Percentiles rank a stretch among this genome's conserved stretches.
phyloP scores from a whole-genome alignment of 2,888 invertebrate genomes.

The Papilio demoleus region DNA sequence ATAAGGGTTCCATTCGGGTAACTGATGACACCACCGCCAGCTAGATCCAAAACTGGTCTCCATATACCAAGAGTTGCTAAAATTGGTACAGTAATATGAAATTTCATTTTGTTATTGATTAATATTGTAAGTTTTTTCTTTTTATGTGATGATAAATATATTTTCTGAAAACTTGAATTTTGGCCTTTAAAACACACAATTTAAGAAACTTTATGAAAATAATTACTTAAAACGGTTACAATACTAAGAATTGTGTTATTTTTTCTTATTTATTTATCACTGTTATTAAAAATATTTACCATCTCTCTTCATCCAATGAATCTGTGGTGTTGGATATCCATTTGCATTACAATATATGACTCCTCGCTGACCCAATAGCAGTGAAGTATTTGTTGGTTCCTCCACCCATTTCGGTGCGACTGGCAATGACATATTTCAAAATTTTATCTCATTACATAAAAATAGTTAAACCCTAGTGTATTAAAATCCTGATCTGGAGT shows the following conservation, averaged over 20 bases:
- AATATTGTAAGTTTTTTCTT: not conserved
- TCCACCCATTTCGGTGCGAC: constrained; percentile 91
- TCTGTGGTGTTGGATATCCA: constrained; percentile 90
- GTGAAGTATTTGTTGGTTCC: constrained; percentile 88
- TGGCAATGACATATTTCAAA: constrained; percentile 54
- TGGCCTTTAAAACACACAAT: too few relatives aligned
- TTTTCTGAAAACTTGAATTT: too few relatives aligned
- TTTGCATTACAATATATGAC: constrained; percentile 90
- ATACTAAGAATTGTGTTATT: not conserved
- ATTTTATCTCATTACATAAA: not conserved
- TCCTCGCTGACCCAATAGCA: constrained; percentile 88
- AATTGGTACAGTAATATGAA: constrained; percentile 38
- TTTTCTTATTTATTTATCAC: too few relatives aligned
- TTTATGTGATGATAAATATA: too few relatives aligned
- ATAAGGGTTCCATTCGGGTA: constrained; percentile 76
- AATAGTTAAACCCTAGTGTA: not conserved
- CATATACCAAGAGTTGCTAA: constrained; percentile 77
- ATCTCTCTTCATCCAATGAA: constrained; percentile 90
- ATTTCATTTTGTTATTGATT: not conserved
- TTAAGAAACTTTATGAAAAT: too few relatives aligned
- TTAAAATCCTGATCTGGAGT: too few relatives aligned
- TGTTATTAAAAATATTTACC: constrained; percentile 66
- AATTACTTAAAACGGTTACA: too few relatives aligned
- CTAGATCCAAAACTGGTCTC: constrained; percentile 76
- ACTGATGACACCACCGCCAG: constrained; percentile 77